phyloP scores from a whole-genome alignment of 1,140 invertebrate species.

The Drosophila virilis region DNA sequence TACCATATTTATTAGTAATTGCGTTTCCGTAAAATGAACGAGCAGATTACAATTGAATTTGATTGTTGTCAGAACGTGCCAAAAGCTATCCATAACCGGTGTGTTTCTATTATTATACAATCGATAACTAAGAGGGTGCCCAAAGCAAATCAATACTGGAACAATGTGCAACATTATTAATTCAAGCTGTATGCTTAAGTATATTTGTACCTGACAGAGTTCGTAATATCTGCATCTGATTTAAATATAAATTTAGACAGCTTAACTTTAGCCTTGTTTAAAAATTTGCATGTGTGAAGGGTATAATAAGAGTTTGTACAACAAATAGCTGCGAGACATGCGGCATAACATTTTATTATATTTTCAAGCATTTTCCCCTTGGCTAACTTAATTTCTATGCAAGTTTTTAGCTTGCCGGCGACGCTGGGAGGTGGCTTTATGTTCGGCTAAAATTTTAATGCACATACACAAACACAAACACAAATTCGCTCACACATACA shows the following conservation, averaged over 20 bases:
- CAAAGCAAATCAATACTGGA: too few species aligned
- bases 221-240: not conserved
- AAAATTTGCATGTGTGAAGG: not conserved
- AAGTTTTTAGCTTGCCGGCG: constrained; percentile 61
- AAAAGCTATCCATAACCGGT: too few species aligned
- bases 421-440: constrained; percentile 42
- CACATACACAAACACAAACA: constrained; percentile 35
- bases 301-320: constrained; percentile 22
- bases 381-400: constrained; percentile 74
- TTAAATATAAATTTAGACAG: not conserved
- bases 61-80: too few species aligned
- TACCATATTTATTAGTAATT: too few species aligned
- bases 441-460: constrained; percentile 73
- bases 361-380: constrained; percentile 60
- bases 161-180: too few species aligned
- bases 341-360: constrained; percentile 46
- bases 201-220: too few species aligned
- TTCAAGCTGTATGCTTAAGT: too few species aligned
- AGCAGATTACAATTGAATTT: too few species aligned
- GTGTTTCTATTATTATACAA: too few species aligned
- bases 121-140: too few species aligned
- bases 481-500: constrained; percentile 6
- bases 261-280: not conserved
- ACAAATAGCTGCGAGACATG: constrained; percentile 37
- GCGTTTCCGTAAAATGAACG: too few species aligned